A percentile compares a stretch with the other conserved stretches of the same genome.
Conservation (phyloP, 2,888 invertebrate species). For the Nomada ferruginata region DNA sequence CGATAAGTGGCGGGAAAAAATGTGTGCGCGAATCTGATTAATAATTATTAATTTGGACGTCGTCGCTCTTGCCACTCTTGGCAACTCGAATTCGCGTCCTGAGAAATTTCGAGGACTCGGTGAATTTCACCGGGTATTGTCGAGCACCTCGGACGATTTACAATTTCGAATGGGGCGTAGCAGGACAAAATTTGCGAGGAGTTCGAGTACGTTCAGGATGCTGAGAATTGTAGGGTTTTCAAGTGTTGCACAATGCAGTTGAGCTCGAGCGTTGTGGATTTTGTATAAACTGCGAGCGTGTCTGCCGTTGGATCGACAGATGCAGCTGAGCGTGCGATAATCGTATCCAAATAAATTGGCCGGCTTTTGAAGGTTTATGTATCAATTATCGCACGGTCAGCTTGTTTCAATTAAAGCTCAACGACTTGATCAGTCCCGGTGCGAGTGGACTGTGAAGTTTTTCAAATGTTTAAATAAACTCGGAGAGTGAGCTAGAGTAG, state of each 20-base stretch:
- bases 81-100: too few species aligned
- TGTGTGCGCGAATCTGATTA: too few species aligned
- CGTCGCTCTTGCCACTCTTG: too few species aligned
- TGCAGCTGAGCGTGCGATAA: slow-evolving; percentile 62
- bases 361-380: slow-evolving; percentile 59
- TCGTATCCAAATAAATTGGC: slow-evolving; percentile 64
- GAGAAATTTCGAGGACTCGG: too few species aligned
- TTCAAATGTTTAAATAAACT: slow-evolving; percentile 42
- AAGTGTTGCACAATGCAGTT: slow-evolving; percentile 12
- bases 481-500: too few species aligned
- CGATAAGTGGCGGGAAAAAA: too few species aligned
- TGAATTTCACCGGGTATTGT: too few species aligned
- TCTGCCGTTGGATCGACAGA: slow-evolving; percentile 55
- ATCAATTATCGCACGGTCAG: slow-evolving; percentile 65
- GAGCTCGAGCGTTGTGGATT: slow-evolving; percentile 40
- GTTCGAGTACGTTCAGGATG: not conserved
- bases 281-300: slow-evolving; percentile 40
- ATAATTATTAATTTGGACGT: too few species aligned
- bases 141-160: too few species aligned
- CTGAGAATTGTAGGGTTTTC: not conserved
- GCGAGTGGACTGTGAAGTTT: slow-evolving; percentile 43
- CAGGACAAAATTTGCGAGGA: too few species aligned
- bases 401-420: slow-evolving; percentile 59
- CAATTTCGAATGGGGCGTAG: too few species aligned
- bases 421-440: slow-evolving; percentile 46